Percentiles rank a stretch among this genome's conserved stretches.
phyloP scores from a whole-genome alignment of 2,797 vertebrate genomes.

The Dendrocincla fuliginosa region DNA sequence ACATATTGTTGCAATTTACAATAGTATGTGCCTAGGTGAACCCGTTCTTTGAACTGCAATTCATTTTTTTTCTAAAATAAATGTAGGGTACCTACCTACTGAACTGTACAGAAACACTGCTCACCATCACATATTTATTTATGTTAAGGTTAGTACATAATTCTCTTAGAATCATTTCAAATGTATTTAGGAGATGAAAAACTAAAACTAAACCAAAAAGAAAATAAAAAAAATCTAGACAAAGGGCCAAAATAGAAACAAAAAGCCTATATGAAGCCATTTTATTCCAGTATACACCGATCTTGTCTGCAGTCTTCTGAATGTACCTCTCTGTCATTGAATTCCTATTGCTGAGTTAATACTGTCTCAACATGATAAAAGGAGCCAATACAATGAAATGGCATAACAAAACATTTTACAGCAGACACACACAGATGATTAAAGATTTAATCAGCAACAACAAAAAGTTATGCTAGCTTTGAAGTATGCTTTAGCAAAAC shows the following conservation, averaged over 20 bases:
- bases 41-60: neutral
- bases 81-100: neutral
- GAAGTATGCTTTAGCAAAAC: slow-evolving; percentile 60
- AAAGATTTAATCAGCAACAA: slow-evolving; percentile 68
- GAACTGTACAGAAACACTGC: slow-evolving; percentile 6
- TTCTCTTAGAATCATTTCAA: slow-evolving; percentile 21
- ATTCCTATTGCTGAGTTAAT: slow-evolving; percentile 63
- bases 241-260: neutral
- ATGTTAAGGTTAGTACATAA: neutral
- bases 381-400: slow-evolving; percentile 37
- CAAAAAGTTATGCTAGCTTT: slow-evolving; percentile 54
- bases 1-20: neutral
- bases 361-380: slow-evolving; percentile 65
- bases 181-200: slow-evolving; percentile 11
- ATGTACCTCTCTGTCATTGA: slow-evolving; percentile 18
- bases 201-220: neutral
- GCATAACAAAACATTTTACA: slow-evolving; percentile 62
- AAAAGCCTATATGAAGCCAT: neutral
- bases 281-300: neutral
- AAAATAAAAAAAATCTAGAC: neutral
- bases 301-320: slow-evolving; percentile 21
- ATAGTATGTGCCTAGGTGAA: neutral
- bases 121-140: neutral
- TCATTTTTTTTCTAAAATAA: neutral
- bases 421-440: slow-evolving; percentile 43